phyloP scores from a whole-genome alignment of 2,888 invertebrate genomes.

The Antheraea yamamai region DNA sequence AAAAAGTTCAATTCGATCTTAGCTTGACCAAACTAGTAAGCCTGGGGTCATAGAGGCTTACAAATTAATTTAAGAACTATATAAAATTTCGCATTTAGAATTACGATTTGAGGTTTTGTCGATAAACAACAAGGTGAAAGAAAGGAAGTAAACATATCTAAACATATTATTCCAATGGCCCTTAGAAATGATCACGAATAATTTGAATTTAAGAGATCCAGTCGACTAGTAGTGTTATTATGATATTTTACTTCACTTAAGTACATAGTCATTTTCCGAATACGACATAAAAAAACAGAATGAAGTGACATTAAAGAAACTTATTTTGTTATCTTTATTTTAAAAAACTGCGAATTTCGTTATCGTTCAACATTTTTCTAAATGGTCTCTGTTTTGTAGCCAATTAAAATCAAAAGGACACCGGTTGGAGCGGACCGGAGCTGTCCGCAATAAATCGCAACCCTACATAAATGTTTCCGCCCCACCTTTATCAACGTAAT shows the following conservation, averaged over 20 bases:
- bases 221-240: too few species aligned
- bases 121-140: neutral
- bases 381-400: conserved; percentile 78
- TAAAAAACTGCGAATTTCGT: conserved; percentile 18
- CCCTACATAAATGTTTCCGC: conserved; percentile 72
- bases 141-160: neutral
- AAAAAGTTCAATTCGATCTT: neutral
- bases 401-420: conserved; percentile 76
- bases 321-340: conserved; percentile 7
- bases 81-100: too few species aligned
- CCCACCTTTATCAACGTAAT: conserved; percentile 27
- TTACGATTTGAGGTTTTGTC: neutral
- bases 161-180: neutral
- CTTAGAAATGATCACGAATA: neutral
- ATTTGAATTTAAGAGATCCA: too few species aligned
- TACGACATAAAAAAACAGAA: neutral
- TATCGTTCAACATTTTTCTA: conserved; percentile 48
- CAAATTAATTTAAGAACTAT: too few species aligned
- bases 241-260: neutral
- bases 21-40: neutral
- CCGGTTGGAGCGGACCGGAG: conserved; percentile 56
- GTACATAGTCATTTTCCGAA: neutral
- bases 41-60: neutral
- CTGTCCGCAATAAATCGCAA: conserved; percentile 78
- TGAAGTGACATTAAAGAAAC: neutral